Evolutionary conservation across 1,140 invertebrate species (phyloP).

Genomic region (Sipha flava): DNA sequence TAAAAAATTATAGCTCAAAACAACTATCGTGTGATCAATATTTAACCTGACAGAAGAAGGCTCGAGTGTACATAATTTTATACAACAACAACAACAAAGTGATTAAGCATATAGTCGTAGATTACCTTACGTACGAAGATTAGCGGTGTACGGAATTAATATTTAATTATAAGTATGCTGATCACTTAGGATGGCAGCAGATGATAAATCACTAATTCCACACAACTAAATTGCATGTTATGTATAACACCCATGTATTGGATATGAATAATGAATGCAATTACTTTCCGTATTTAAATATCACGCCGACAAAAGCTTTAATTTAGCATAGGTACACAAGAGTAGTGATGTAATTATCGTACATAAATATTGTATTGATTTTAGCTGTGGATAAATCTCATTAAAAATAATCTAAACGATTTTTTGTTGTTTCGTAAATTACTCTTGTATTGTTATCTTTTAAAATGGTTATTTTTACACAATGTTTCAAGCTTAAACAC

Average conservation of each 20-base stretch:
- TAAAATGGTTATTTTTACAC: too few species aligned
- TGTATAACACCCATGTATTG: background rate
- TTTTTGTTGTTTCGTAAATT: too few species aligned
- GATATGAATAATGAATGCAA: slow-evolving; percentile 5
- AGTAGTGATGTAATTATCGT: too few species aligned
- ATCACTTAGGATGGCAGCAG: background rate
- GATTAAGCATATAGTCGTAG: background rate
- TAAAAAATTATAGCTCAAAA: too few species aligned
- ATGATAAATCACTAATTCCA: background rate
- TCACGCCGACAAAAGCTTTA: background rate
- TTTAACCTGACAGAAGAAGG: too few species aligned
- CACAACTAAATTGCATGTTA: background rate
- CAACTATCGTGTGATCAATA: too few species aligned
- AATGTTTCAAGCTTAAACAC: too few species aligned
- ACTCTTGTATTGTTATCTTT: too few species aligned
- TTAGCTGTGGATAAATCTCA: too few species aligned
- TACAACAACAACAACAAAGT: background rate
- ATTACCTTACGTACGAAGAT: background rate
- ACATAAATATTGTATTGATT: too few species aligned
- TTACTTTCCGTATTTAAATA: background rate
- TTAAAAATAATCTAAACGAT: too few species aligned
- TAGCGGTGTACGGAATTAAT: background rate
- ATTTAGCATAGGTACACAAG: too few species aligned
- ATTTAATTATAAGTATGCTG: background rate
- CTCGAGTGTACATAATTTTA: background rate